Conservation (phyloP, 2,888 invertebrate genomes). For the Pristionchus entomophagus region DNA sequence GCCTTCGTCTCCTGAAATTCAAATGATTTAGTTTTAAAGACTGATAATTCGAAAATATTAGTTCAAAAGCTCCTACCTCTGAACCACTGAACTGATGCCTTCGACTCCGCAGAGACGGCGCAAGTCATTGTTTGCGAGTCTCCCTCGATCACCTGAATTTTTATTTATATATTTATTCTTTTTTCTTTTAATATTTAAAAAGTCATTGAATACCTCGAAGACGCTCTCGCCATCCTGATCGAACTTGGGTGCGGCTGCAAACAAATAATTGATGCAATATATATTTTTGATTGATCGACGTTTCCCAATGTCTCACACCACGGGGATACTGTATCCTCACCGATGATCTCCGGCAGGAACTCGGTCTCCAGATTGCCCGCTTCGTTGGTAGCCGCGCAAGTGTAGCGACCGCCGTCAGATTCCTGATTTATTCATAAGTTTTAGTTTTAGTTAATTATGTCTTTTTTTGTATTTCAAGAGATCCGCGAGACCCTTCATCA, state of each 20-base stretch:
- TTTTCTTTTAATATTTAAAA: neutral
- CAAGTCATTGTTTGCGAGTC: conserved; percentile 68
- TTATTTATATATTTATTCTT: no score
- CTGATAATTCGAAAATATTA: neutral
- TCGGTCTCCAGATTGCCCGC: conserved; percentile 79
- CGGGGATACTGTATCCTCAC: no score
- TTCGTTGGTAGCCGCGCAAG: conserved; percentile 80
- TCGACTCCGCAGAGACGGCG: conserved; percentile 63
- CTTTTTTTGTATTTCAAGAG: no score
- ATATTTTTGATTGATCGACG: neutral
- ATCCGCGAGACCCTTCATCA: no score
- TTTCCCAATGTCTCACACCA: neutral
- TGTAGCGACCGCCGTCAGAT: conserved; percentile 81
- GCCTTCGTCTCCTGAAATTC: conserved; percentile 31
- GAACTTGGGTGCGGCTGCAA: conserved; percentile 78
- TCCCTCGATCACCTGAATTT: conserved; percentile 64
- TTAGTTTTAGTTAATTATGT: neutral
- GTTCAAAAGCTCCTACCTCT: conserved; percentile 30
- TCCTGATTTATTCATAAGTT: conserved; percentile 70
- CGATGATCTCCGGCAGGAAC: conserved; percentile 81
- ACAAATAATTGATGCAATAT: neutral
- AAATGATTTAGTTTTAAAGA: neutral
- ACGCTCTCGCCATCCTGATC: conserved; percentile 69
- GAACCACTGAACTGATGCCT: conserved; percentile 64
- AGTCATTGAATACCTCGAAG: conserved; percentile 60